Base-by-base conservation (phyloP, 2,888 invertebrate genomes). In the Colletes collaris region DNA sequence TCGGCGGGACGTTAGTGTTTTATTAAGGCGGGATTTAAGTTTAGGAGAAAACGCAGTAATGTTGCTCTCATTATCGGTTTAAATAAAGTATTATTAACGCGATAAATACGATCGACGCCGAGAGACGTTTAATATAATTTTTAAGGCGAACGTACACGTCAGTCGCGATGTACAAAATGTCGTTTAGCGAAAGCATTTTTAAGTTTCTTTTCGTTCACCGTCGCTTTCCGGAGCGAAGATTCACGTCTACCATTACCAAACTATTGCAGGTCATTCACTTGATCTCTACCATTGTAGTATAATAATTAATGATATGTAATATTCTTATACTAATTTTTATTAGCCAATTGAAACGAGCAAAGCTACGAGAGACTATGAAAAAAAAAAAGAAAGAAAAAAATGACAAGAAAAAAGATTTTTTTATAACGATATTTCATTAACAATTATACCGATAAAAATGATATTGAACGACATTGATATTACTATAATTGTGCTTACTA, bases 241-340 rank as follows among this genome's bases (percentile, higher is more conserved):
- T 73, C 77, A 80, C 86, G 83, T 70, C 79, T 83, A 90, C 88
- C 89, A 90, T 90, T 91, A 92, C 91, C 91, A 92, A 92, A 92
- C 90, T 88, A 89, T 90, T 86, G 85, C 88, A 89, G 90, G 89
- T 91, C 90, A 91, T 90, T 89, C 80, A 81, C 83, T 90, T 92
- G 92, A 92, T 92, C 92, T 92, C 92, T 90, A 91, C 89, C 89
- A 91, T 91, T 90, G 83, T 91, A 91, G 89, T 73, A 83, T 89
- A 88, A 86, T 85, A 82, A 89, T 90, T 89, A 88, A 87, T 75
- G 72, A 86, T 88, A 89, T 81, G 81, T 87, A 89, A 88, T 89
- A 90, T 91, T 91, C 89, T 90, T 89, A 88, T 90, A 86, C 88
- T 90, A 87, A 90, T 90, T 90, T 89, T 90, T 90, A 90, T 88